Conservation (phyloP, 1,140 invertebrate species). For the Ylistrum balloti region DNA sequence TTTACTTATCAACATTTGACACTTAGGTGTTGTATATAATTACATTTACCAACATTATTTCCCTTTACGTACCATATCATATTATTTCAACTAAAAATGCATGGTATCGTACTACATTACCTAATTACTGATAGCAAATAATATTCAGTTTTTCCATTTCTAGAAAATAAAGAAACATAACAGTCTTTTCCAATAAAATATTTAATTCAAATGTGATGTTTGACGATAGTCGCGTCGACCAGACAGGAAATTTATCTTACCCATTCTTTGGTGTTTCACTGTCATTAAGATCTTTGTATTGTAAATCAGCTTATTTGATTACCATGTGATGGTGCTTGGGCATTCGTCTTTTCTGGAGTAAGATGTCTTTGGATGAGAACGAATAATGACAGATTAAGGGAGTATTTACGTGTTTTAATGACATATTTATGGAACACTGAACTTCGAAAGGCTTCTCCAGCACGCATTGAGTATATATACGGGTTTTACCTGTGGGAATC, state of each 20-base stretch:
- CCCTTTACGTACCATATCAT: no score
- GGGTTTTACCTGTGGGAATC: constrained; percentile 32
- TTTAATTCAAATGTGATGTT: constrained; percentile 12
- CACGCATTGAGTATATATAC: constrained; percentile 38
- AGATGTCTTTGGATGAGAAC: constrained; percentile 2
- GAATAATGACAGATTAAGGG: constrained; percentile 7
- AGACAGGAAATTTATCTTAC: background rate
- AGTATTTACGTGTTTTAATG: constrained; percentile 11
- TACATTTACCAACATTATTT: no score
- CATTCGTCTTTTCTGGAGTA: background rate
- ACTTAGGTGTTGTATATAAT: no score
- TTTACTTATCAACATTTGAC: no score
- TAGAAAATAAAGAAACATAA: background rate
- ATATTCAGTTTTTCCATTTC: no score
- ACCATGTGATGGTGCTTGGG: background rate
- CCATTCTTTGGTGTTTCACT: background rate
- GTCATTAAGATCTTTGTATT: constrained; percentile 19
- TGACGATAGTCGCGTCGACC: background rate
- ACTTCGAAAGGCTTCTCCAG: background rate
- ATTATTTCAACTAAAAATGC: no score
- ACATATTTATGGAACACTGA: constrained; percentile 30
- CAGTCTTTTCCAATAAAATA: background rate
- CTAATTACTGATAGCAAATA: no score
- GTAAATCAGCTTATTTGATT: constrained; percentile 35
- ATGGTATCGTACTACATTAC: no score